These are phyloP conservation scores for Dendrolimus houi DNA, from an alignment of 2,888 invertebrate species.

Conservation along the genomic window DNA sequence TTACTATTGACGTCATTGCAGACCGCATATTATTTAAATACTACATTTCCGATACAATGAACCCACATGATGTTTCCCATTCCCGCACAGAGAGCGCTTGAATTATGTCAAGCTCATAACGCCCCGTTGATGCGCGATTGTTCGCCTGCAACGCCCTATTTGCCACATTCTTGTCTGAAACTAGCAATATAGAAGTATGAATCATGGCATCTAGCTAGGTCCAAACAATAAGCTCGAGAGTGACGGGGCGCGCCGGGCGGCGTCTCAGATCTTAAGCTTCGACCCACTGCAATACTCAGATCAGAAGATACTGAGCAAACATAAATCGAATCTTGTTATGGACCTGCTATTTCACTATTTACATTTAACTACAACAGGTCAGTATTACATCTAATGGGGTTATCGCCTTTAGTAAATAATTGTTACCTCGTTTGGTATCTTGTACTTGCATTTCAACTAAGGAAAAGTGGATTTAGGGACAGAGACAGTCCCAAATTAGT, in stretches of 20 bases:
- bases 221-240: conserved; percentile 61
- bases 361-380: conserved; percentile 50
- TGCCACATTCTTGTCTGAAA: conserved; percentile 64
- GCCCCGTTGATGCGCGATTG: conserved; percentile 39
- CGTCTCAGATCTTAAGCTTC: conserved; percentile 45
- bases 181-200: conserved; percentile 54
- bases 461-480: neutral
- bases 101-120: conserved; percentile 60
- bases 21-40: conserved; percentile 12
- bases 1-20: conserved; percentile 23
- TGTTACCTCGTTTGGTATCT: conserved; percentile 20
- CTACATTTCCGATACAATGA: conserved; percentile 24
- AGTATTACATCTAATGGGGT: conserved; percentile 57
- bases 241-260: conserved; percentile 62
- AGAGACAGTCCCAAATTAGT: neutral
- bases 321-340: conserved; percentile 64
- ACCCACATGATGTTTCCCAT: conserved; percentile 25
- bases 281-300: conserved; percentile 47
- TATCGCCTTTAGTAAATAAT: conserved; percentile 38
- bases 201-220: conserved; percentile 54
- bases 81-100: conserved; percentile 32
- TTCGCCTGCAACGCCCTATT: conserved; percentile 63
- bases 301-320: conserved; percentile 52
- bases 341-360: conserved; percentile 59
- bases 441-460: neutral